A percentile compares a stretch with the other conserved stretches of the same genome.
These are phyloP conservation scores for Ceyx melanurus DNA, from an alignment of 2,113 vertebrate genomes.

Conservation along the genomic window DNA sequence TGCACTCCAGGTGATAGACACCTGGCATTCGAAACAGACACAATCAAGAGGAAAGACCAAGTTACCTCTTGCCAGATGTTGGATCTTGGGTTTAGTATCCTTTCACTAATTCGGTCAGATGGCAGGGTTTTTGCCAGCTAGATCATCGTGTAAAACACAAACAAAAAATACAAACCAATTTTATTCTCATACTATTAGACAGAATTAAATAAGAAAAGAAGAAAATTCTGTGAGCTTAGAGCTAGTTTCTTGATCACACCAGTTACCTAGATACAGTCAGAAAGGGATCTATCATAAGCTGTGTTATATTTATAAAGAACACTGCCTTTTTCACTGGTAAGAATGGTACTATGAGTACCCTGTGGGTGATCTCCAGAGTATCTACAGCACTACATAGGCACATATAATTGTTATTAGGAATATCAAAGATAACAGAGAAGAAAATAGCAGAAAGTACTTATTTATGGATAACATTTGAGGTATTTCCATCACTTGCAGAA, in stretches of 20 bases:
- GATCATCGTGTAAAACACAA: neutral
- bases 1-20: conserved; percentile 64
- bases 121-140: neutral
- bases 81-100: conserved; percentile 38
- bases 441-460: neutral
- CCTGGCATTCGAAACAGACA: conserved; percentile 59
- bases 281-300: neutral
- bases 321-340: neutral
- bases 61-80: conserved; percentile 53
- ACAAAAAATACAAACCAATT: neutral
- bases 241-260: neutral
- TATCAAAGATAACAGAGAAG: neutral
- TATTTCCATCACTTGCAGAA: neutral
- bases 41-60: conserved; percentile 48
- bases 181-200: neutral
- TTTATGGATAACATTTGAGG: neutral
- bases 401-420: neutral
- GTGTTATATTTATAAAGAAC: neutral
- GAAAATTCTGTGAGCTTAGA: neutral
- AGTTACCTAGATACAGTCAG: neutral
- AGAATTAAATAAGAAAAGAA: neutral
- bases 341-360: neutral
- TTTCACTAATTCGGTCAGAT: conserved; percentile 21
- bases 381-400: neutral
- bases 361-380: neutral